Percentiles rank a stretch among this genome's conserved stretches.
Conservation (phyloP, 2,888 invertebrate genomes). For the Aporophyla nigra region DNA sequence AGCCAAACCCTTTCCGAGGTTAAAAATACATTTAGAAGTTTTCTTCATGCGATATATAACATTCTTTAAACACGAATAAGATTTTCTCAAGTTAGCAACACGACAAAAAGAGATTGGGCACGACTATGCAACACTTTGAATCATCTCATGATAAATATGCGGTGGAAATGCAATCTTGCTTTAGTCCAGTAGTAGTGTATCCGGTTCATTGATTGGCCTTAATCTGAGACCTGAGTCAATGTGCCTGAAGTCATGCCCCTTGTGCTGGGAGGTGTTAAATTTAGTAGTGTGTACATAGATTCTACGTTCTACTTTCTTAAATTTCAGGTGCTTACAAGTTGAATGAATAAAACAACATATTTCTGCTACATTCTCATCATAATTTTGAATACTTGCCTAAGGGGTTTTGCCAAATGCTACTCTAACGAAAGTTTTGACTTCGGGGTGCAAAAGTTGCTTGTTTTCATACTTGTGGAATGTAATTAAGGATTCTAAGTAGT, state of each 20-base stretch:
- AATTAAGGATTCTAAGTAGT: constrained; percentile 24
- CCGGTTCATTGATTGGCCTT: constrained; percentile 61
- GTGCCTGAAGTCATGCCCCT: constrained; percentile 27
- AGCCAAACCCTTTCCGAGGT: constrained; percentile 10
- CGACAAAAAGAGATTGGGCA: background rate
- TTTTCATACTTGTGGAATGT: constrained; percentile 1
- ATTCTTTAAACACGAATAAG: background rate
- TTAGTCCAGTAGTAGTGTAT: constrained; percentile 28
- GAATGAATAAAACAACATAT: background rate
- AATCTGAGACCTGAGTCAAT: constrained; percentile 59
- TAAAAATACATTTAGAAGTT: constrained; percentile 10
- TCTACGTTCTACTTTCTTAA: constrained; percentile 5
- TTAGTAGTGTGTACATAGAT: background rate
- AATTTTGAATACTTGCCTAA: background rate
- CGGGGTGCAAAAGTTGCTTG: background rate
- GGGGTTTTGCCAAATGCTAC: constrained; percentile 1
- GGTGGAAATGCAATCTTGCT: constrained; percentile 28
- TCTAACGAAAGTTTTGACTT: background rate
- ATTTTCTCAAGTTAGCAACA: constrained; percentile 6
- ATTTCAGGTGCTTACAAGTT: background rate
- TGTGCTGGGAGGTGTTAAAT: constrained; percentile 21
- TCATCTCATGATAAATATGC: constrained; percentile 41
- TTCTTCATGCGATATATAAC: background rate
- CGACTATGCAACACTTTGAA: constrained; percentile 15
- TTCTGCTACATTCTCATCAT: background rate